Evolutionary conservation across 2,888 invertebrate genomes (phyloP), one percentile per base, ranked within the genome.

Genomic region (Diadegma fenestrale): DNA sequence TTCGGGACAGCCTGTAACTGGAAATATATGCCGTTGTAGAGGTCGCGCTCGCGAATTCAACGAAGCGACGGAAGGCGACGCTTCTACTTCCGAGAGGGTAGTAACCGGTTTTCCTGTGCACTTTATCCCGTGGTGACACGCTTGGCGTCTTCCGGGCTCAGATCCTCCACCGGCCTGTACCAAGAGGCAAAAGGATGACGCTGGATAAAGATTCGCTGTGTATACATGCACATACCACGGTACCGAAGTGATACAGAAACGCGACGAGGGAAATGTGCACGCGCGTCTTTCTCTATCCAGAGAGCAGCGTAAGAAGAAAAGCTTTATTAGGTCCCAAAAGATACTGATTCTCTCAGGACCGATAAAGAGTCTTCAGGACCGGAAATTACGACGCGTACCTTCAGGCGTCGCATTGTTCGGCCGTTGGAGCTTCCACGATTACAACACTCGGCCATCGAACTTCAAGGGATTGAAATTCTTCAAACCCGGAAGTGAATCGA

Each of bases 281-380:
- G 14, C 37, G 33, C 64, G 41, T 78, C 43, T 68, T 79, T 69
- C 64, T 75, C 66, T 12, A 69, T 19, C 33, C 33, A 30, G 33
- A 33, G 33, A 2, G 1, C 66, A 48, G 19, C 58, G 43, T 68
- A 68, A 30, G 66, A 76, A 78, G 73, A 63, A 64, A 80, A 87
- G 82, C 85, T 88, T 84, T 87, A 88, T 88, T 87, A 87, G 87
- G 84, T 84, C 85, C 80, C 85, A 54, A n/a, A n/a, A 63, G 85
- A 87, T 84, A 87, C 82, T 78, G 80, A 82, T 76, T 84, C 86
- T 82, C 86, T 6, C 45, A 68, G 76, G 87, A 41, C 85, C 87
- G 78, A 88, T 88, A 86, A 84, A 86, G 84, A 86, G 82, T 82
- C 78, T 54, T 85, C 78, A 69, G 81, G 84, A 84, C 85, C 84